These are phyloP conservation scores for Bursaphelenchus okinawaensis DNA, from an alignment of 2,888 invertebrate genomes.

Conservation along the genomic window DNA sequence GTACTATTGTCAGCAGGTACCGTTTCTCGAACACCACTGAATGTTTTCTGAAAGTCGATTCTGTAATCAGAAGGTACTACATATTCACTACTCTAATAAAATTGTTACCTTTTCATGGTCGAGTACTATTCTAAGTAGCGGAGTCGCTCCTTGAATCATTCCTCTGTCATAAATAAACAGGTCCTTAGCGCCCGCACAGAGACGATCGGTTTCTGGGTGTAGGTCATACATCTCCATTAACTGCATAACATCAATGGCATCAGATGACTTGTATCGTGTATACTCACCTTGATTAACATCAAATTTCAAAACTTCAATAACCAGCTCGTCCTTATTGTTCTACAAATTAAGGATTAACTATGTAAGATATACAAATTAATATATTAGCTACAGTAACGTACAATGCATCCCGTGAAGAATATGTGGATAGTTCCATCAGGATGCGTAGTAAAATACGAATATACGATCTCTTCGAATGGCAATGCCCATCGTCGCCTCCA, in stretches of 20 bases:
- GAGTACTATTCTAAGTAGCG: background rate
- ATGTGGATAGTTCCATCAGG: background rate
- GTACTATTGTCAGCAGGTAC: background rate
- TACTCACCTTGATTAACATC: background rate
- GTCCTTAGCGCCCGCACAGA: slow-evolving; percentile 1
- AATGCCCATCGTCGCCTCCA: slow-evolving; percentile 5
- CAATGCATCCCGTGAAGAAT: slow-evolving; percentile 4
- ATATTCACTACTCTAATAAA: background rate
- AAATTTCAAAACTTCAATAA: background rate
- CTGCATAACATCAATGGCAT: background rate
- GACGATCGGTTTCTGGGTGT: slow-evolving; percentile 7
- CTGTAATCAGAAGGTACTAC: background rate
- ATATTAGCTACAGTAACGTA: background rate
- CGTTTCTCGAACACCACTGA: background rate
- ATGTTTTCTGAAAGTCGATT: slow-evolving; percentile 8
- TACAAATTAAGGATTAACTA: background rate
- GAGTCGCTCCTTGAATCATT: slow-evolving; percentile 6
- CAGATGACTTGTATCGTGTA: background rate
- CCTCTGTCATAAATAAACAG: slow-evolving; percentile 10
- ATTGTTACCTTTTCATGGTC: background rate
- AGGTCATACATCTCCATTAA: slow-evolving; percentile 1
- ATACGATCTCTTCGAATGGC: slow-evolving; percentile 3
- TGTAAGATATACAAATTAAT: no score
- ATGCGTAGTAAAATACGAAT: background rate
- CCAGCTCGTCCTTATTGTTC: background rate